phyloP scores from a whole-genome alignment of 2,888 invertebrate genomes.

The Lasioglossum zephyrum region DNA sequence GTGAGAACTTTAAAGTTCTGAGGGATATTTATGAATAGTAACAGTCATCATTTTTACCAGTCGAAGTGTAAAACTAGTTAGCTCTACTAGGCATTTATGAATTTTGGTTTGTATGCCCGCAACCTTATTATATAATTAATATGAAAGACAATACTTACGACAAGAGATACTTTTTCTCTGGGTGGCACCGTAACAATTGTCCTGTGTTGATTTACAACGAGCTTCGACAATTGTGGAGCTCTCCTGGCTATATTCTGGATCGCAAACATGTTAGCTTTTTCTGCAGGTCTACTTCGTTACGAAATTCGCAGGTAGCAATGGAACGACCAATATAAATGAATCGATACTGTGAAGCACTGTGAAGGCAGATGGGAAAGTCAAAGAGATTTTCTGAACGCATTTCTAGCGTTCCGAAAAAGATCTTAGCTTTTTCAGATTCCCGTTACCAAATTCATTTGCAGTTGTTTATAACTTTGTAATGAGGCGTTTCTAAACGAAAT shows the following conservation, averaged over 20 bases:
- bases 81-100: not conserved
- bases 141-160: constrained; percentile 42
- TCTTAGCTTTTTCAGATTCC: too few species aligned
- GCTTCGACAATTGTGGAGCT: constrained; percentile 26
- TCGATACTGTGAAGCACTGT: not conserved
- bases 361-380: constrained; percentile 18
- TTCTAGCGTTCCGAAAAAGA: not conserved
- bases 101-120: not conserved
- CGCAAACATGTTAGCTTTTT: constrained; percentile 43
- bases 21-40: not conserved
- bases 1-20: not conserved
- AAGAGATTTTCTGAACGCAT: not conserved
- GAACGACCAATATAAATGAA: not conserved
- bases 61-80: not conserved
- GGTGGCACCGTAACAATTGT: constrained; percentile 41
- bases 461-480: too few species aligned
- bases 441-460: too few species aligned
- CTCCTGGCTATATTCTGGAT: constrained; percentile 25
- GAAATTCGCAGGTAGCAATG: not conserved
- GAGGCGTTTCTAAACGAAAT: too few species aligned
- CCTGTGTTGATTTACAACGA: constrained; percentile 35
- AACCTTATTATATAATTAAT: constrained; percentile 37
- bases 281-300: not conserved
- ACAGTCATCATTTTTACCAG: not conserved
- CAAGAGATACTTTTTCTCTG: constrained; percentile 7